Conservation (phyloP, 2,888 invertebrate genomes). For the Itoplectis maculator region DNA sequence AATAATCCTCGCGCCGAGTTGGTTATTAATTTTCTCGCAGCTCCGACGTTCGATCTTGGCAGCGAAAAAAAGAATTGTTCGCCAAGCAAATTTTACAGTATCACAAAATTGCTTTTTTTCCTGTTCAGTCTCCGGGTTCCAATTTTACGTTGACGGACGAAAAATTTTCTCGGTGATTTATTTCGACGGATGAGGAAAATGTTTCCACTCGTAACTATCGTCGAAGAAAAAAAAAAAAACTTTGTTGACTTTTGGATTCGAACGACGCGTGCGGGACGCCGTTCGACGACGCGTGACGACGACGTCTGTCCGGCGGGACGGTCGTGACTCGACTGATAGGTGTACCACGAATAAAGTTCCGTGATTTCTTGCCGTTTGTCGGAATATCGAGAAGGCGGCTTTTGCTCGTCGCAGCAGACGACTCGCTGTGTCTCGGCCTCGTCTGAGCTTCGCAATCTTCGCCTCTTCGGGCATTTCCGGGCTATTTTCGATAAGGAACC, state of each 20-base stretch:
- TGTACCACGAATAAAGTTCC: slow-evolving; percentile 80
- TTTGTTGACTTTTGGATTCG: slow-evolving; percentile 29
- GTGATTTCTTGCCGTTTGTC: slow-evolving; percentile 79
- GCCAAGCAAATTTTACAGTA: background rate
- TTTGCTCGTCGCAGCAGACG: slow-evolving; percentile 11
- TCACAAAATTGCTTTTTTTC: background rate
- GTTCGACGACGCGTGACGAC: slow-evolving; percentile 72
- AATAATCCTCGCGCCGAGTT: slow-evolving; percentile 4
- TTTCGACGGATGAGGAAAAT: background rate
- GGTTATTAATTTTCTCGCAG: slow-evolving; percentile 2
- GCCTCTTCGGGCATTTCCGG: background rate
- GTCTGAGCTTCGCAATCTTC: slow-evolving; percentile 2
- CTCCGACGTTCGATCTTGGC: background rate
- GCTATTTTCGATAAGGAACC: background rate
- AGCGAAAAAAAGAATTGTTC: background rate
- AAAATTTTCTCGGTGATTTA: background rate
- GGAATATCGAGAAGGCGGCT: slow-evolving; percentile 70
- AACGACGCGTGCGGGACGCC: slow-evolving; percentile 65
- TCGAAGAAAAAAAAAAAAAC: slow-evolving; percentile 25
- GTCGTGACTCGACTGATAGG: slow-evolving; percentile 82
- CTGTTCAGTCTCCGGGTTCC: background rate
- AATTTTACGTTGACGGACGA: background rate
- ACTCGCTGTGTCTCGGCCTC: background rate
- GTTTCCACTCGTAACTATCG: background rate
- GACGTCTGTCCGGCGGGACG: slow-evolving; percentile 82